Evolutionary conservation across 92 coral and sea anemone genomes (phyloP).

Genomic region (Hydrozoanthus gracilis): DNA sequence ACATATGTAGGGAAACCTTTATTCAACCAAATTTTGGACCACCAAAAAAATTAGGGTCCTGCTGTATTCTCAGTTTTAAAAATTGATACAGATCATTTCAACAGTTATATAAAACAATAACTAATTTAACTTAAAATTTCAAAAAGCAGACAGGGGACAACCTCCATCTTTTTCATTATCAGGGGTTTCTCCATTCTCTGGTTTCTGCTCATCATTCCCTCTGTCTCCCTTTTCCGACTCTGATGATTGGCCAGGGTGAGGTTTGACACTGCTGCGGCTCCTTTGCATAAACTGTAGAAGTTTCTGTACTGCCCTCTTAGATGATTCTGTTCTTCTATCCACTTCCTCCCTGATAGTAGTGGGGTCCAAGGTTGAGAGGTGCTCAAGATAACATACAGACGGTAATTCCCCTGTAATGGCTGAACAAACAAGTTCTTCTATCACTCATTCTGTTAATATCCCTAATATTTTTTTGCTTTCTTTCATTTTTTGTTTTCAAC

Average conservation of each 20-base stretch:
- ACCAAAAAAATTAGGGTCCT: no score
- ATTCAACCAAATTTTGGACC: no score
- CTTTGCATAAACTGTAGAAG: constrained; percentile 74
- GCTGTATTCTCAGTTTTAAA: no score
- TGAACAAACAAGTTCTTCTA: neutral
- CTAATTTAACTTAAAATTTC: no score
- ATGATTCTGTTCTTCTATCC: constrained; percentile 70
- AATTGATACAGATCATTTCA: no score
- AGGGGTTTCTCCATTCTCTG: constrained; percentile 25
- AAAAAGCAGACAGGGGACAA: neutral
- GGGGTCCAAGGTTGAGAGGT: constrained; percentile 74
- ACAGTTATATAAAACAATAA: no score
- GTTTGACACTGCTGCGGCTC: constrained; percentile 57
- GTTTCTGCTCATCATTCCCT: neutral
- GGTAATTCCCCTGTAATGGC: constrained; percentile 71
- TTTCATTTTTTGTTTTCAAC: neutral
- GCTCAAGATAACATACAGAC: constrained; percentile 73
- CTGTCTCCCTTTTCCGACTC: constrained; percentile 5
- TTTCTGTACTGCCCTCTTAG: constrained; percentile 73
- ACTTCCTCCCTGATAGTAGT: constrained; percentile 80
- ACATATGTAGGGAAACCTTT: no score
- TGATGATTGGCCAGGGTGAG: constrained; percentile 13
- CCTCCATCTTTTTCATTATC: constrained; percentile 21
- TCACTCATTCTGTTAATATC: neutral
- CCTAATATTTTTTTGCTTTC: neutral